Base-by-base conservation (phyloP, 2,888 invertebrate species). In the Listrodromus nycthemerus region DNA sequence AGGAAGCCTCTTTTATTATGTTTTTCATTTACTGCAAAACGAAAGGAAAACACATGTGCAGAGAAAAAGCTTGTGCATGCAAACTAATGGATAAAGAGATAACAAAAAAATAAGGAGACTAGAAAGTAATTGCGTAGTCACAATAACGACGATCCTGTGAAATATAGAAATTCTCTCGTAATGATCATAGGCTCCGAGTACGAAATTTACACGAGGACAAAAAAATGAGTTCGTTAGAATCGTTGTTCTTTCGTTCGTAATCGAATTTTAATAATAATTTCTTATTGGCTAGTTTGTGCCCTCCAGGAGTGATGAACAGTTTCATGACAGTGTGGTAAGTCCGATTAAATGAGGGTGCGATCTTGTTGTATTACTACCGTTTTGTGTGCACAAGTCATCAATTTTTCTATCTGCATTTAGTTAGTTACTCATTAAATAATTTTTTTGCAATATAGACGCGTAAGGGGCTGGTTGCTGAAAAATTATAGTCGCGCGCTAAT, bases 271-370 rank as follows among this genome's bases (percentile, higher is more conserved):
- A 93, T 92, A 86, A 86, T 88, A 91, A 87, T 92, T 93, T 95
- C 94, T 95, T 95, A 95, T 95, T 95, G 95, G 95, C 95, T 95
- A 96, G 96, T 96, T 95, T 96, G 95, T 96, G 96, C 96, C 96
- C 96, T 94, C 96, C 96, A 95, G 96, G 96, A 96, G 96, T 96
- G 95, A 96, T 96, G 96, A 97, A 96, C 96, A 96, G 96, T 95
- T 97, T 96, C 96, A 96, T 97, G 96, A 96, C 96, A 94, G 96
- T 96, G 94, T 97, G 97, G 97, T 97, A 96, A 97, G 97, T 97
- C 93, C 82, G 74, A 80, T 81, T 79, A 76, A 89, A 90, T 89
- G 83, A 91, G 91, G 91, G 91, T 90, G 89, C 90, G 88, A 90
- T 89, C 89, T 81, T 84, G 82, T 88, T 91, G 88, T 91, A 91